Conservation (phyloP, 2,113 vertebrate genomes). For the Monopterus albus region DNA sequence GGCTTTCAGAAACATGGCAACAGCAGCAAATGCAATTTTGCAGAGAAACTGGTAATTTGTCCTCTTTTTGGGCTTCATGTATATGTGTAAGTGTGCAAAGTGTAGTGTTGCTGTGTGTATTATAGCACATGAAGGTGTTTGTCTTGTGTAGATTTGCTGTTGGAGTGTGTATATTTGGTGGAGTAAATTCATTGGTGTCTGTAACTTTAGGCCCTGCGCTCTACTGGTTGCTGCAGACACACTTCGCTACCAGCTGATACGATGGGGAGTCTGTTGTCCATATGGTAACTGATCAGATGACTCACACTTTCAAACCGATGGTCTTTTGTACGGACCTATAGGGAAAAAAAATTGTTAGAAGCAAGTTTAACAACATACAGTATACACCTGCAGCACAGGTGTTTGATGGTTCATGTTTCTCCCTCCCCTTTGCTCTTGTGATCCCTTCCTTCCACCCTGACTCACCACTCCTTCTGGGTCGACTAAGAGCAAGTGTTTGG, state of each 20-base stretch:
- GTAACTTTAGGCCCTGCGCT: conserved; percentile 85
- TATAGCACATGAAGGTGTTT: conserved; percentile 8
- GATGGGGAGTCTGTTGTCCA: conserved; percentile 98
- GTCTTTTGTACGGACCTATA: conserved; percentile 95
- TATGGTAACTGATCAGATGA: conserved; percentile 98
- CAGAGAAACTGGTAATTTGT: conserved; percentile 44
- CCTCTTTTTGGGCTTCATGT: conserved; percentile 57
- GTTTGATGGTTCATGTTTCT: too few species aligned
- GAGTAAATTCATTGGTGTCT: conserved; percentile 43
- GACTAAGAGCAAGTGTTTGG: conserved; percentile 95
- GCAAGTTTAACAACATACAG: neutral
- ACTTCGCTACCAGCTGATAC: conserved; percentile 97
- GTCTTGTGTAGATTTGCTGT: conserved; percentile 6
- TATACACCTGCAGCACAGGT: too few species aligned
- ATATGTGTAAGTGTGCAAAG: neutral
- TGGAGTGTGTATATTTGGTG: conserved; percentile 51
- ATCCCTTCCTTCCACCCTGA: neutral
- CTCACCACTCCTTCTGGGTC: conserved; percentile 98
- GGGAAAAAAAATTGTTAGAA: neutral
- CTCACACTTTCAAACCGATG: conserved; percentile 97
- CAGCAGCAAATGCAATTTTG: conserved; percentile 71
- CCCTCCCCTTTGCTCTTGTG: neutral
- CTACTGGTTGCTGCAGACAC: conserved; percentile 95
- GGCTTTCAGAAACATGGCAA: conserved; percentile 49
- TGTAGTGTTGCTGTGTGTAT: conserved; percentile 52